Evolutionary conservation across 2,888 invertebrate genomes (phyloP).

Genomic region (Hirtodrosophila confusa): DNA sequence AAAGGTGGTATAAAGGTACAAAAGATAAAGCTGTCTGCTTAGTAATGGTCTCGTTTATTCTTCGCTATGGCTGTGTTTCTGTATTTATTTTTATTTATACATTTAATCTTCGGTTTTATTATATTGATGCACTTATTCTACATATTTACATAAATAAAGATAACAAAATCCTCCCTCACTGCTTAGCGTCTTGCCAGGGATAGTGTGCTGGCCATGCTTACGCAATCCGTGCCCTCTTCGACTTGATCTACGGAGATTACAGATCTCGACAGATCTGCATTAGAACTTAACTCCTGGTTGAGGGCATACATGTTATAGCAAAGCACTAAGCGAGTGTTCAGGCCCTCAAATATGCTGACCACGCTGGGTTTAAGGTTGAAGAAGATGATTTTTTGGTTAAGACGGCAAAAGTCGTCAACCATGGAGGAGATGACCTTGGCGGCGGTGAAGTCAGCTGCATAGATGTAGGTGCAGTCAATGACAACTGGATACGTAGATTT

Average conservation of each 20-base stretch:
- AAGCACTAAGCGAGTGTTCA: conserved; percentile 73
- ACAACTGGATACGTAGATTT: conserved; percentile 89
- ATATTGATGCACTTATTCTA: conserved; percentile 16
- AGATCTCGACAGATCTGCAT: conserved; percentile 27
- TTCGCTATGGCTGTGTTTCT: too few species aligned
- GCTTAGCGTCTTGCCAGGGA: conserved; percentile 47
- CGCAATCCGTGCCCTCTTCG: conserved; percentile 54
- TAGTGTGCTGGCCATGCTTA: conserved; percentile 63
- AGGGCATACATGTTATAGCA: conserved; percentile 79
- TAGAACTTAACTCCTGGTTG: conserved; percentile 50
- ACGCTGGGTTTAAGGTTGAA: conserved; percentile 93
- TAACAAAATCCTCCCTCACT: background rate
- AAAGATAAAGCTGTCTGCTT: too few species aligned
- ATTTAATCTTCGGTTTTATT: too few species aligned
- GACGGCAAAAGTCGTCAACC: conserved; percentile 89
- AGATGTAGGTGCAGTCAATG: conserved; percentile 94
- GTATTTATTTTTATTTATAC: too few species aligned
- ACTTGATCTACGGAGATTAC: conserved; percentile 49
- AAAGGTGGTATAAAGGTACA: too few species aligned
- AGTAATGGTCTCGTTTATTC: too few species aligned
- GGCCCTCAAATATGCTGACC: conserved; percentile 91
- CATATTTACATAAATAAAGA: background rate
- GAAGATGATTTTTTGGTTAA: conserved; percentile 91
- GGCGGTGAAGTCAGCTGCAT: conserved; percentile 94
- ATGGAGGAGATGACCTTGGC: conserved; percentile 91